Percentiles rank a stretch among this genome's conserved stretches.
Conservation (phyloP, 2,113 vertebrate genomes). For the Hemiprocne comata region DNA sequence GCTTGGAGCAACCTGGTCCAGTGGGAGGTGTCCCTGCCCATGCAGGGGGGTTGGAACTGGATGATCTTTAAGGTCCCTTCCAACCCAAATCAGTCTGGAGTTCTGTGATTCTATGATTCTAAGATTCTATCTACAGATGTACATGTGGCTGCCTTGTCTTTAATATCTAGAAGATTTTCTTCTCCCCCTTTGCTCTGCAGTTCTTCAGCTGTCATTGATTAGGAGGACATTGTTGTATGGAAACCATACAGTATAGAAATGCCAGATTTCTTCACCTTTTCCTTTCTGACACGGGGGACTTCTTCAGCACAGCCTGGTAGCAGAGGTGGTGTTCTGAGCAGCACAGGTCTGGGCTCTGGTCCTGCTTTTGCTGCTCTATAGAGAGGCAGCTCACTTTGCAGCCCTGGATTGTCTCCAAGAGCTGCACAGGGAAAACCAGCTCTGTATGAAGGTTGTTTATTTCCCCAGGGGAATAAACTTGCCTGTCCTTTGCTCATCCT, state of each 20-base stretch:
- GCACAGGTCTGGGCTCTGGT: neutral
- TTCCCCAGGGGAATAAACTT: neutral
- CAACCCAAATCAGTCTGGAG: too few species aligned
- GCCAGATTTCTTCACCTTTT: neutral
- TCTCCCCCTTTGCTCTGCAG: neutral
- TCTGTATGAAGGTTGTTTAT: neutral
- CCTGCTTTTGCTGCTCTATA: neutral
- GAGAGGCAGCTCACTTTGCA: neutral
- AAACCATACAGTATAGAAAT: neutral
- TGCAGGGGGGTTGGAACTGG: too few species aligned
- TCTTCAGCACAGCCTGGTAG: neutral
- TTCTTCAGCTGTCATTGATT: neutral
- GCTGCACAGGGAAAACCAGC: neutral
- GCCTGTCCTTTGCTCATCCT: neutral
- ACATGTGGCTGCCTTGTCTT: neutral
- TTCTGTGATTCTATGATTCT: too few species aligned
- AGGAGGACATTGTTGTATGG: neutral
- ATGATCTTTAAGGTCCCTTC: too few species aligned
- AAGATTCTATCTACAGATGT: neutral
- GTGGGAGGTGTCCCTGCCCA: too few species aligned
- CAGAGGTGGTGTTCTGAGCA: neutral
- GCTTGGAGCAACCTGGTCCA: too few species aligned
- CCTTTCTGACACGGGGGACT: neutral
- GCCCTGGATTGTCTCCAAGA: neutral
- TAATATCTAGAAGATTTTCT: neutral